These are phyloP conservation scores for Isoperla grammatica DNA, from an alignment of 2,888 invertebrate species.

Conservation along the genomic window DNA sequence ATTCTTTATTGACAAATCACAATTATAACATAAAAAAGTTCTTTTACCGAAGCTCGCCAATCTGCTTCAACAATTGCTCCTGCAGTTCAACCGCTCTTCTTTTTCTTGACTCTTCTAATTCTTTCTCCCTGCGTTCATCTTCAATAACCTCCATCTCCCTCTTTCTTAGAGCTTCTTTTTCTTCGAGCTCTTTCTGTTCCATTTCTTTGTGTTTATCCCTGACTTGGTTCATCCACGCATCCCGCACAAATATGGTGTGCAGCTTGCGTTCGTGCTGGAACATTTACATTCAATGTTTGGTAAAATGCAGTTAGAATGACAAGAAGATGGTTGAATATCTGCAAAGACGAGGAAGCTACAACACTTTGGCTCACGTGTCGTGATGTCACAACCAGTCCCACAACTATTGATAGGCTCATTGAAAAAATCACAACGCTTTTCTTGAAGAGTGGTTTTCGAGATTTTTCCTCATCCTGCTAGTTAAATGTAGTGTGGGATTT, in stretches of 20 bases:
- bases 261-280: slow-evolving; percentile 21
- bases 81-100: slow-evolving; percentile 7
- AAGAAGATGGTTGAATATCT: too few relatives aligned
- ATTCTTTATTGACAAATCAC: too few relatives aligned
- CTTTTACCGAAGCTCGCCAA: slow-evolving; percentile 24
- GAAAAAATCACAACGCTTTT: too few relatives aligned
- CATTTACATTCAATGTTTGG: background rate
- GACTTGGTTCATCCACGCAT: slow-evolving; percentile 29
- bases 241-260: slow-evolving; percentile 22
- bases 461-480: too few relatives aligned
- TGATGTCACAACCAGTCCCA: too few relatives aligned
- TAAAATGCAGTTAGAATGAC: too few relatives aligned
- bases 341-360: too few relatives aligned
- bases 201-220: slow-evolving; percentile 21
- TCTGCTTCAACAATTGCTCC: slow-evolving; percentile 24
- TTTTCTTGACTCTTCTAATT: slow-evolving; percentile 12
- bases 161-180: slow-evolving; percentile 7
- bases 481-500: too few relatives aligned
- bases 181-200: slow-evolving; percentile 12
- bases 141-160: slow-evolving; percentile 12
- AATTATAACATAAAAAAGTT: background rate
- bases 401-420: too few relatives aligned
- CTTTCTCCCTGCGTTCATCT: slow-evolving; percentile 19
- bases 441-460: too few relatives aligned
- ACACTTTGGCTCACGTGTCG: too few relatives aligned